Conservation (phyloP, 2,113 vertebrate genomes). For the Myotis davidii region DNA sequence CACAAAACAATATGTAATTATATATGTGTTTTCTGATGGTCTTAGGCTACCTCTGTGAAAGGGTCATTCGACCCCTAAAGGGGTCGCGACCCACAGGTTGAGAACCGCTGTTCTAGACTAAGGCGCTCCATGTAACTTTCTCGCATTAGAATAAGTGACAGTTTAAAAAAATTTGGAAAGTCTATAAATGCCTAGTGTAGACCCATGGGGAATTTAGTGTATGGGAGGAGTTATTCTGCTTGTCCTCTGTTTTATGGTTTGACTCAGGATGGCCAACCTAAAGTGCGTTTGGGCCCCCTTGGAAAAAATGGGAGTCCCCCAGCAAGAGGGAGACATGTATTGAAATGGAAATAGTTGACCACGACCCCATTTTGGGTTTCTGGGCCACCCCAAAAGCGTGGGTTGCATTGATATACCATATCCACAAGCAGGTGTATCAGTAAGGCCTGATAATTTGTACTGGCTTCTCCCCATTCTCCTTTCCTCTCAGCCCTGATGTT, state of each 20-base stretch:
- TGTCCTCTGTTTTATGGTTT: neutral
- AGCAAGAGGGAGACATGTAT: neutral
- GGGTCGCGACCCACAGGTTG: too few species aligned
- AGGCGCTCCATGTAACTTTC: neutral
- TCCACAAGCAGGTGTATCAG: neutral
- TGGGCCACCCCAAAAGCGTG: neutral
- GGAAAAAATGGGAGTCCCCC: neutral
- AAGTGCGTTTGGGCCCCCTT: neutral
- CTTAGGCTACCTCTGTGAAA: too few species aligned
- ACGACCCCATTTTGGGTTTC: neutral
- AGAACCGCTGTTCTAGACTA: neutral
- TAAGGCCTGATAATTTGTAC: neutral
- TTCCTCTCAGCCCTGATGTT: neutral
- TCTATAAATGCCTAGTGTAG: neutral
- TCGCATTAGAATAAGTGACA: neutral
- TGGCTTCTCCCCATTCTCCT: neutral
- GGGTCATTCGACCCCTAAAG: too few species aligned
- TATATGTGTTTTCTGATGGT: too few species aligned
- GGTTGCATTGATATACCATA: neutral
- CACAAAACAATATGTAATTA: too few species aligned
- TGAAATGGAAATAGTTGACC: neutral
- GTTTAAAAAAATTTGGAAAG: neutral
- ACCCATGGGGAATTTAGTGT: neutral
- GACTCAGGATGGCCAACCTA: neutral
- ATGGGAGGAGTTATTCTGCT: neutral